These are phyloP conservation scores for Orchestes rusci DNA, from an alignment of 2,888 invertebrate species.

Conservation along the genomic window DNA sequence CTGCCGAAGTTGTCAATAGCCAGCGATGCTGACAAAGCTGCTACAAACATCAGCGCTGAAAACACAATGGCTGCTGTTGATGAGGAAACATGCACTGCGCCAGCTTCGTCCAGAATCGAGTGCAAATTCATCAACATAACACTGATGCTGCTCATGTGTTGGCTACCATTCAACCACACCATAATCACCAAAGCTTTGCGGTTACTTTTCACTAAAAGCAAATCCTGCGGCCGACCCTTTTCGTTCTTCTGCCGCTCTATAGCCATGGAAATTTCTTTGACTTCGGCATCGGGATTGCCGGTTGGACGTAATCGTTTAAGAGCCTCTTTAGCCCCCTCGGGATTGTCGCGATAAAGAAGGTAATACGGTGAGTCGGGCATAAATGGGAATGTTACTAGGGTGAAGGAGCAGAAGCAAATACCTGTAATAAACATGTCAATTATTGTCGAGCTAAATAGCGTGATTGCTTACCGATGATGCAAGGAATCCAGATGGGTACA, in stretches of 20 bases:
- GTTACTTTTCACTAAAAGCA: constrained; percentile 39
- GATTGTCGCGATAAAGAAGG: constrained; percentile 36
- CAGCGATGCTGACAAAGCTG: constrained; percentile 37
- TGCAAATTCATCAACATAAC: constrained; percentile 44
- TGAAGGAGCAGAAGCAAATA: constrained; percentile 26
- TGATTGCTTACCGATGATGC: constrained; percentile 28
- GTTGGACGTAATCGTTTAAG: constrained; percentile 34
- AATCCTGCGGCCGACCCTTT: constrained; percentile 38
- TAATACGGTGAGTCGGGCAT: constrained; percentile 44
- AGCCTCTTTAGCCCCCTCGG: constrained; percentile 35
- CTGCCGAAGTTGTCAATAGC: constrained; percentile 41
- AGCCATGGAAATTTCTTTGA: constrained; percentile 38
- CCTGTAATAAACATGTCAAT: constrained; percentile 18
- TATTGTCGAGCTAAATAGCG: neutral
- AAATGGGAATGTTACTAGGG: constrained; percentile 38
- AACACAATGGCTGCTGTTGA: constrained; percentile 40
- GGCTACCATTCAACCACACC: constrained; percentile 40
- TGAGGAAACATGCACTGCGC: constrained; percentile 35
- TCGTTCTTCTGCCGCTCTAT: constrained; percentile 39
- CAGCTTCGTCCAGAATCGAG: constrained; percentile 39
- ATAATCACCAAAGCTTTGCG: constrained; percentile 41
- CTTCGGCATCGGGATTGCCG: constrained; percentile 36
- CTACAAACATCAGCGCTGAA: constrained; percentile 39
- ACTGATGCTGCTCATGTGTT: constrained; percentile 43
- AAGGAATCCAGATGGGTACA: constrained; percentile 34